Evolutionary conservation across 2,797 vertebrate genomes (phyloP), one percentile per base, ranked within the genome.

Genomic region (Gymnodraco acuticeps): DNA sequence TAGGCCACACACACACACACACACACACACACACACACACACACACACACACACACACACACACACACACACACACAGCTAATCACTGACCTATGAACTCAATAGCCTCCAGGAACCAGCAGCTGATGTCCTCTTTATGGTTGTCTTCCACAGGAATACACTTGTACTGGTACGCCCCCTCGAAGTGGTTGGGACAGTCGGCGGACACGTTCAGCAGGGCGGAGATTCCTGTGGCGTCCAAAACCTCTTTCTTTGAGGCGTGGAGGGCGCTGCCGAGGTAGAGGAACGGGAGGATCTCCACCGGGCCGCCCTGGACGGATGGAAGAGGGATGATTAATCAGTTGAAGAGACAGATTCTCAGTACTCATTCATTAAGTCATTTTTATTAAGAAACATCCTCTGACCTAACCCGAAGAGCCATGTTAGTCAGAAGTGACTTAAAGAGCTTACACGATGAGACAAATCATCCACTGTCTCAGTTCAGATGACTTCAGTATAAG

Each of bases 141-240:
- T 96, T 96, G 91, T 96, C 95, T 88, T 96, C 94, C 82, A 96
- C 95, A 0, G 95, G 95, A 70, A 96, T 96, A n/a, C 95, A 95
- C 67, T 96, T 96, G 90, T 96, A 96, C 86, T 94, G 94, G 90
- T 96, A 96, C 5, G 78, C 54, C 9, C 94, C 95, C 81, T 96
- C 95, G 1, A 96, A 96, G 84, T 96, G 95, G 90, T 96, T 96
- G 42, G 95, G 95, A 64, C 95, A 96, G 90, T 95, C 94, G 1
- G 95, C 93, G 3, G 95, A 96, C 69, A 96, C 95, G 56, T 96
- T 96, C 33, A 96, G 87, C 70, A 96, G 64, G 69, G 95, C 95
- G 0, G 95, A 95, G 89, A 96, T 96, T 11, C 95, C 95, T n/a
- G 91, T 94, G 17, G 78, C 70, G 61, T 96, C 95, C 72, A 96